phyloP scores from a whole-genome alignment of 1,140 invertebrate species.

The Musca vetustissima region DNA sequence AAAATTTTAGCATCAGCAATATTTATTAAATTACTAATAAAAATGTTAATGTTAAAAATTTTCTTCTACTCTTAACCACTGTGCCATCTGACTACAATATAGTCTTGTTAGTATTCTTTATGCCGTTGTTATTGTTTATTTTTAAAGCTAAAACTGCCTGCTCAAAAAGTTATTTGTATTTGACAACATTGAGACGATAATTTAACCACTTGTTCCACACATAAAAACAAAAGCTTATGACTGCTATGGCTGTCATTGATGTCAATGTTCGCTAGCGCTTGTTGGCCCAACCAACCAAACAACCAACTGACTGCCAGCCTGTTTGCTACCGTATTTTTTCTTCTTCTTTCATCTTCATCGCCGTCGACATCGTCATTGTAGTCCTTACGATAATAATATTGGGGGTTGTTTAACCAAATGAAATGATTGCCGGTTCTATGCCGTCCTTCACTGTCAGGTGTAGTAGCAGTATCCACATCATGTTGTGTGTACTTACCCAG shows the following conservation, averaged over 20 bases:
- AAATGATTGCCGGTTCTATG: neutral
- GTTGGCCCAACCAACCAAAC: too few species aligned
- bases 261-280: neutral
- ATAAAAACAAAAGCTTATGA: constrained; percentile 27
- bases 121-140: too few species aligned
- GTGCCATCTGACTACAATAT: too few species aligned
- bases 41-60: too few species aligned
- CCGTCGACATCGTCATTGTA: too few species aligned
- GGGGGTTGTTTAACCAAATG: constrained; percentile 11
- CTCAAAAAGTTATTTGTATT: constrained; percentile 6
- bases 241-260: constrained; percentile 1
- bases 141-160: neutral
- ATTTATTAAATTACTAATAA: too few species aligned
- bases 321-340: too few species aligned
- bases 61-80: too few species aligned
- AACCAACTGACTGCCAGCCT: neutral
- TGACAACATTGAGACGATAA: constrained; percentile 38
- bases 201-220: constrained; percentile 26
- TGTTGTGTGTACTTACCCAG: too few species aligned
- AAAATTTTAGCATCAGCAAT: too few species aligned
- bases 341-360: neutral
- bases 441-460: constrained; percentile 1
- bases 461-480: neutral
- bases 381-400: neutral
- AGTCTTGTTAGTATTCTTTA: too few species aligned